Conservation (phyloP, 2,797 vertebrate species). For the Heliangelus exortis region DNA sequence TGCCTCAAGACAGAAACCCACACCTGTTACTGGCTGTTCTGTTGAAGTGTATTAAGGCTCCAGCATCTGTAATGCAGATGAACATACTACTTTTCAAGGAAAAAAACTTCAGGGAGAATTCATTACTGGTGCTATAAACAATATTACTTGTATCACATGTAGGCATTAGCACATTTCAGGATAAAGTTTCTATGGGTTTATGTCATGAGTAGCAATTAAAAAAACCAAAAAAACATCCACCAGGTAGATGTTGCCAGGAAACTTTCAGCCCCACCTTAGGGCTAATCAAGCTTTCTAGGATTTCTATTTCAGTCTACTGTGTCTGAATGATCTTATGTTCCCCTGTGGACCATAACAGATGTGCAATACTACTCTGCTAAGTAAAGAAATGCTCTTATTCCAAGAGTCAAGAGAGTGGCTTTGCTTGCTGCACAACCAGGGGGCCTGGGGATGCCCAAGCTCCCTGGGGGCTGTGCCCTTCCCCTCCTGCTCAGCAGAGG, state of each 20-base stretch:
- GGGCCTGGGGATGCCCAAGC: too few relatives aligned
- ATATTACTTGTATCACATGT: rapidly evolving
- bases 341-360: not conserved
- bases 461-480: not conserved
- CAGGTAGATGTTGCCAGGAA: not conserved
- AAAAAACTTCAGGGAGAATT: not conserved
- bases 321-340: rapidly evolving
- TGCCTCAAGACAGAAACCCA: not conserved
- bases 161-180: not conserved
- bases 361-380: not conserved
- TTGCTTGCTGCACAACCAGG: not conserved
- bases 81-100: not conserved
- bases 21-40: not conserved
- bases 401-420: not conserved
- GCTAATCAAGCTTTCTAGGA: not conserved
- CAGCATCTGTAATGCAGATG: not conserved
- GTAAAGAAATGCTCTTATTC: not conserved
- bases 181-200: not conserved
- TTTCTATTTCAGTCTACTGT: not conserved
- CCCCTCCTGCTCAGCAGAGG: not conserved
- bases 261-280: not conserved
- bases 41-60: not conserved
- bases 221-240: not conserved
- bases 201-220: not conserved
- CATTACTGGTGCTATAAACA: not conserved